Base-by-base conservation (phyloP, 1,140 invertebrate genomes). In the Delia radicum region DNA sequence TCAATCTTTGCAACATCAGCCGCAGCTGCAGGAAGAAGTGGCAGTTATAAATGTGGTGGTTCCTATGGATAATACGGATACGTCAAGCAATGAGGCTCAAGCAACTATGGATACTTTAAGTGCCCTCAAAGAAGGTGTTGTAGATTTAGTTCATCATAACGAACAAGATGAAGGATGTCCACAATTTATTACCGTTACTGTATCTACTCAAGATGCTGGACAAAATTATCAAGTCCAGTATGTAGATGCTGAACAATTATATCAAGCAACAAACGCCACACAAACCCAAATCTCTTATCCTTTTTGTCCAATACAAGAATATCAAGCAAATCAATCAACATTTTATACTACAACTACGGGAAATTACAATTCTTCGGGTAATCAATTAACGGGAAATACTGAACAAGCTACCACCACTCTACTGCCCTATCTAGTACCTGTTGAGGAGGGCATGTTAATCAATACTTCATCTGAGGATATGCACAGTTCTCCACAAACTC, bases 231-330 rank as follows among this genome's bases (percentile, higher is more conserved):
- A 92, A 82, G 90, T 92, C 78, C 91, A 92, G 84, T 92, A 92
- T 89, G 90, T 92, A 73, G 91, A 92, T 83, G 89, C 90, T 88
- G 83, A 88, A 89, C 28, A 89, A 89, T 71, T 92, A 86, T 86
- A 89, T 86, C 79, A 91, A 87, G 82, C 87, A 80, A 76, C 87
- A 80, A 77, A 87, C 85, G 77, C 85, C 65, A 88, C 86, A 63
- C 90, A 91, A 84, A 82, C 89, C 61, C 91, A 92, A 87, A 92
- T 92, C 91, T 91, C 92, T 78, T 95, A 95, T 88, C 93, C 93
- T 76, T 93, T 95, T 37, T 95, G 95, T 84, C 93, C 93, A 74
- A 94, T 95, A 75, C 92, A 92, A 6, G 92, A 93, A 83, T 89
- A 91, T 77, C 91, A 90, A 78, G 88, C 65, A 18, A 88, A 77